A percentile compares a stretch with the other conserved stretches of the same genome.
Evolutionary conservation across 2,113 vertebrate genomes (phyloP).

Genomic region (Trochalopteron elliotii): DNA sequence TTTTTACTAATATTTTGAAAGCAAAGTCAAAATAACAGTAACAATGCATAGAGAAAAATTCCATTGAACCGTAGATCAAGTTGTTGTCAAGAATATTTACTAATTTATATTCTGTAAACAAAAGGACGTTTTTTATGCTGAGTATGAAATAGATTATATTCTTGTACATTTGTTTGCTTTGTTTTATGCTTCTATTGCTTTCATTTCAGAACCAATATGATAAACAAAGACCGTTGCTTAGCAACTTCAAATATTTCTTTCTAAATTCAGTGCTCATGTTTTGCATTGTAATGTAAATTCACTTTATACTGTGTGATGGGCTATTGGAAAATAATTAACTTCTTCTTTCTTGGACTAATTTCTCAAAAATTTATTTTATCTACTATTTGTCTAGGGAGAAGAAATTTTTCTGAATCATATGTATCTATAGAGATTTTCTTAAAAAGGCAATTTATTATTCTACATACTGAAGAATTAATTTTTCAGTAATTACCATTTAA

Average conservation of each 20-base stretch:
- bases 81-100: neutral
- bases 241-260: constrained; percentile 6
- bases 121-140: neutral
- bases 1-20: neutral
- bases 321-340: constrained; percentile 13
- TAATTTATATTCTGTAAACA: neutral
- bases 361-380: neutral
- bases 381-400: neutral
- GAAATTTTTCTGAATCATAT: neutral
- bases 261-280: neutral
- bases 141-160: neutral
- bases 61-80: neutral
- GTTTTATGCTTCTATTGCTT: neutral
- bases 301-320: neutral
- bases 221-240: constrained; percentile 29
- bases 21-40: neutral
- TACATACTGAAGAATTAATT: neutral
- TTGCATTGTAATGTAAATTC: neutral
- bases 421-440: neutral
- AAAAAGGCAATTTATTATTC: neutral
- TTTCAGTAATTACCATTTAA: neutral
- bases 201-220: neutral
- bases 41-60: neutral
- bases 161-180: neutral
- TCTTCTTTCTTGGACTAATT: neutral